Evolutionary conservation across 1,140 invertebrate genomes (phyloP), one percentile per base, ranked within the genome.

Genomic region (Stratiolaelaps scimitus): DNA sequence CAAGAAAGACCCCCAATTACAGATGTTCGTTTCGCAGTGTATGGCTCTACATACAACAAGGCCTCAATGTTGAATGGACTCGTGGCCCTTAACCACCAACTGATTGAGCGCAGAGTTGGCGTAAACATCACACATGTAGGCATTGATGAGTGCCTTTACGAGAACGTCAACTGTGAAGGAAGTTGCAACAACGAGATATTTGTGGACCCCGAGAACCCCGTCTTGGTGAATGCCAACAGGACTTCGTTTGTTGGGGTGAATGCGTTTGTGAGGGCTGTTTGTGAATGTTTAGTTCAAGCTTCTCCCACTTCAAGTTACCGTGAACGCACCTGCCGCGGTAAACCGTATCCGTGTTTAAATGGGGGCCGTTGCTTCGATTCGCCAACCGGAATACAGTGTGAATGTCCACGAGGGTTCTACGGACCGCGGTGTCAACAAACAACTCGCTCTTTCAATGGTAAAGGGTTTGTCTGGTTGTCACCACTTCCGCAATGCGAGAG

Each of bases 81-180:
- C 44, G 86, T 97, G 0, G 75, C 92, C n/a, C 87, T 92, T 81
- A 86, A 97, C 74, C 81, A 89, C 68, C 86, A 90, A 79, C 85
- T 92, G 76, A 94, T 97, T 75, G 91, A 95, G 78, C 82, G 84
- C 70, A 85, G 87, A 69, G 86, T 95, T 7, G 92, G 91, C 29
- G 89, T 96, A 53, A 92, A 92, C 71, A 93, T 98, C 45, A 91
- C 88, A 2, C 94, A 96, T 91, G 90, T 96, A 1, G 91, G 90
- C 66, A 96, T 98, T 69, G 92, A 98, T 72, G 91, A 96, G 77
- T 98, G 94, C 76, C 78, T 94, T 30, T 89, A 92, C 74, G 90
- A 94, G 78, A 91, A 94, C 73, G 85, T 90, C 72, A 87, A 87
- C 77, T 97, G 92, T 77, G 91, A 95, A 76, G 89, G 88, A 7